Base-by-base conservation (phyloP, 1,140 invertebrate genomes). In the Trichonephila inaurata region DNA sequence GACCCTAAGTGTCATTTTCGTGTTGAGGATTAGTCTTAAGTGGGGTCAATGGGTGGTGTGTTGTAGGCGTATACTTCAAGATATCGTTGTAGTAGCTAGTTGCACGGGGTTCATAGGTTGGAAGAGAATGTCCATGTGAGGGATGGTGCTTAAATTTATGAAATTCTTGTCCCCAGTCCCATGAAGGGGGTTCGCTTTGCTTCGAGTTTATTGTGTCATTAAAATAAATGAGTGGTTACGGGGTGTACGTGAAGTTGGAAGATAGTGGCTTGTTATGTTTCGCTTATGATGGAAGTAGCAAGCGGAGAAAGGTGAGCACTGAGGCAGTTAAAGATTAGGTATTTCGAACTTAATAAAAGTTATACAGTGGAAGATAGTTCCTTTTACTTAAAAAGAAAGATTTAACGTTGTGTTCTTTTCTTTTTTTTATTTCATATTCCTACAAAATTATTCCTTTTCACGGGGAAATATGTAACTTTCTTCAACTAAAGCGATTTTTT, bases 1-100 rank as follows among this genome's bases (percentile, higher is more conserved):
- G n/a, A 28, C 24, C 58, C 83, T 28, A 24, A 85, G 83, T 85
- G 83, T 85, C 83, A 85, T 85, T 85, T 85, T 85, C 83, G 28
- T 85, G 58, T 33, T 14, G 51, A 60, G 83, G 83, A 60, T 85
- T 85, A 85, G 83, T 60, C 58, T 60, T 85, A 85, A 85, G 83
- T 85, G n/a, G 58, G 83, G 83, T 21, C 44, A 85, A 85, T 21
- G 83, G 83, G 44, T 14, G 19, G 72, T 33, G 33, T 33, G 28
- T 33, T 77, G 33, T 33, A 77, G 69, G 66, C 66, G 21, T 69
- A 24, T 14, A 69, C 51, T 69, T 69, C 66, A 69, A 69, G 51
- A 51, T 51, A 7, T 69, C 66, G n/a, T 69, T 24, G 24, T 69
- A 77, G 72, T 77, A 18, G 72, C 28, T 77, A 51, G 51, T 51